A percentile compares a stretch with the other conserved stretches of the same genome.
phyloP scores from a whole-genome alignment of 2,888 invertebrate species.

The Dysmachus trigonus region DNA sequence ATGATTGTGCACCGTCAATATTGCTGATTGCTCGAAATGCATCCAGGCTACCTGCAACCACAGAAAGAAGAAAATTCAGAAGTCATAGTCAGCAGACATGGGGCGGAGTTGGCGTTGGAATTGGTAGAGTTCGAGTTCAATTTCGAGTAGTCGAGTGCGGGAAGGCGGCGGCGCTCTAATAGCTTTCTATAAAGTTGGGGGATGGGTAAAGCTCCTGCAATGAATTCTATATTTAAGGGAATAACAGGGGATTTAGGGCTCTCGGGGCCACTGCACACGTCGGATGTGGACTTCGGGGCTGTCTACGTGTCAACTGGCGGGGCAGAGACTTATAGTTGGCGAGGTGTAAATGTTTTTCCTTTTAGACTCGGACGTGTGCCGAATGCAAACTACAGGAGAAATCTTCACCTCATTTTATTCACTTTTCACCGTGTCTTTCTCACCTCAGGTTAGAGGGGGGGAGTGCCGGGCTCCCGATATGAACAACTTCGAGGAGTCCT shows the following conservation, averaged over 20 bases:
- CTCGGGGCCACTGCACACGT: slow-evolving; percentile 14
- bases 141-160: background rate
- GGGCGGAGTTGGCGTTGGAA: no score
- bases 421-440: slow-evolving; percentile 43
- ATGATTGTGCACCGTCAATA: slow-evolving; percentile 91
- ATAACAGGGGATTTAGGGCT: slow-evolving; percentile 11
- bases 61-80: slow-evolving; percentile 46
- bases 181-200: slow-evolving; percentile 13
- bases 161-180: slow-evolving; percentile 1
- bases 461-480: background rate
- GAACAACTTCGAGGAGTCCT: background rate
- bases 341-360: slow-evolving; percentile 50
- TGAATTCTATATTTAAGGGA: slow-evolving; percentile 25
- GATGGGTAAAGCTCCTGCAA: slow-evolving; percentile 11
- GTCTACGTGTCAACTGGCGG: slow-evolving; percentile 49
- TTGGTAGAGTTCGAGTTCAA: slow-evolving; percentile 17
- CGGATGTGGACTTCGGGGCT: slow-evolving; percentile 34
- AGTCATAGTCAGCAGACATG: slow-evolving; percentile 18
- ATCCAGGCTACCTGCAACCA: slow-evolving; percentile 90
- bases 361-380: slow-evolving; percentile 47
- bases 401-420: slow-evolving; percentile 49
- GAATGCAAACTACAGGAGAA: slow-evolving; percentile 44
- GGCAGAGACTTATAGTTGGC: slow-evolving; percentile 37
- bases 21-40: slow-evolving; percentile 93
- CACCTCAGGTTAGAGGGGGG: background rate